Conservation (phyloP, 2,113 vertebrate genomes). For the Dicerorhinus sumatrensis region DNA sequence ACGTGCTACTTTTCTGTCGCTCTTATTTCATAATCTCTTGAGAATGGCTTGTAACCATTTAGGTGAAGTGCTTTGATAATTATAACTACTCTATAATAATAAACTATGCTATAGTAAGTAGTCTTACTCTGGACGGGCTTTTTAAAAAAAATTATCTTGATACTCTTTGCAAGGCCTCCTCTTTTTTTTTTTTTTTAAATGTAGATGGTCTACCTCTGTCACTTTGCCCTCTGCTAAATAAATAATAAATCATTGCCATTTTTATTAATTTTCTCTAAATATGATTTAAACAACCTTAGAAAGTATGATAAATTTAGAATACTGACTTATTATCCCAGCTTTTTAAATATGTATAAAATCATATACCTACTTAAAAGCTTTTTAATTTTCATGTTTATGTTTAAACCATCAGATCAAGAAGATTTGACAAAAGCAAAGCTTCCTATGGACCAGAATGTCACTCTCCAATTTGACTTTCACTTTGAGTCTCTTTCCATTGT, state of each 20-base stretch:
- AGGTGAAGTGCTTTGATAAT: neutral
- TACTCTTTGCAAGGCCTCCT: neutral
- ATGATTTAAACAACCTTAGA: neutral
- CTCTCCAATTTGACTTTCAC: slow-evolving; percentile 92
- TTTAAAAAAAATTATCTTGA: neutral
- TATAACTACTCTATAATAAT: neutral
- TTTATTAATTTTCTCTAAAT: neutral
- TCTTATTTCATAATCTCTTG: neutral
- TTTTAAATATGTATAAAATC: slow-evolving; percentile 9
- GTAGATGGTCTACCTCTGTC: neutral
- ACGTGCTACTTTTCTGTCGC: neutral
- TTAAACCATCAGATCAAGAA: slow-evolving; percentile 65
- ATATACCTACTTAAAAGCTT: neutral
- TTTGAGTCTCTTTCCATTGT: slow-evolving; percentile 94
- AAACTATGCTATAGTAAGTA: neutral
- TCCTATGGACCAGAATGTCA: slow-evolving; percentile 79
- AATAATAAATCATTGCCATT: neutral
- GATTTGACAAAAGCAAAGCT: slow-evolving; percentile 56
- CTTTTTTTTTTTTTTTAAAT: neutral
- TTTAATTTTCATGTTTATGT: slow-evolving; percentile 56
- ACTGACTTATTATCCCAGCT: neutral
- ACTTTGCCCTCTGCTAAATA: neutral
- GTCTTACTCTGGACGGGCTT: neutral
- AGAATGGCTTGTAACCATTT: neutral
- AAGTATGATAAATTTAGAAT: neutral